A percentile compares a stretch with the other conserved stretches of the same genome.
Evolutionary conservation across 1,140 invertebrate genomes (phyloP).

Genomic region (Vanessa atalanta): DNA sequence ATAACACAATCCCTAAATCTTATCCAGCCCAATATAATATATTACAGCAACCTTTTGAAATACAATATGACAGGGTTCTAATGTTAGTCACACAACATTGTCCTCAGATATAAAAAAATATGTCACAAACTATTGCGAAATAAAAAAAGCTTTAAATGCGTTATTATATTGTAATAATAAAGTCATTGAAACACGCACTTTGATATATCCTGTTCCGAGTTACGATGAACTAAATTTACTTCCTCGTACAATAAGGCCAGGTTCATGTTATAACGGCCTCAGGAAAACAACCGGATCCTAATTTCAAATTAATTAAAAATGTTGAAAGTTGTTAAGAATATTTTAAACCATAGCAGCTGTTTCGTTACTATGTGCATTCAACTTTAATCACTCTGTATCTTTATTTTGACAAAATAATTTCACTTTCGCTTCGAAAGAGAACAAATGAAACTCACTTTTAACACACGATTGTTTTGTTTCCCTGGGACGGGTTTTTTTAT

Average conservation of each 20-base stretch:
- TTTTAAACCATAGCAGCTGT: no score
- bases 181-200: slow-evolving; percentile 46
- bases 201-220: slow-evolving; percentile 53
- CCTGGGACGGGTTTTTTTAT: no score
- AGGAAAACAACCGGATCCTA: slow-evolving; percentile 24
- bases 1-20: no score
- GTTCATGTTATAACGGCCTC: slow-evolving; percentile 23
- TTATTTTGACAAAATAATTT: no score
- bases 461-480: no score
- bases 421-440: no score
- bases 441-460: no score
- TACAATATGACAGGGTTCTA: neutral
- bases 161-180: slow-evolving; percentile 39
- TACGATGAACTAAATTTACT: slow-evolving; percentile 45
- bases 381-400: no score
- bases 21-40: no score
- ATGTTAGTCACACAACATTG: neutral
- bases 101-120: neutral
- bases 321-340: neutral
- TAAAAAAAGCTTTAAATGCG: slow-evolving; percentile 7
- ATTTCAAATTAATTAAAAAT: slow-evolving; percentile 14
- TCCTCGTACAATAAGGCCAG: slow-evolving; percentile 49
- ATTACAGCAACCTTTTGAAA: no score
- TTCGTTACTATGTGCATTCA: no score
- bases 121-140: neutral